A percentile compares a stretch with the other conserved stretches of the same genome.
phyloP scores from a whole-genome alignment of 2,797 vertebrate genomes.

The Centroberyx gerrardi region DNA sequence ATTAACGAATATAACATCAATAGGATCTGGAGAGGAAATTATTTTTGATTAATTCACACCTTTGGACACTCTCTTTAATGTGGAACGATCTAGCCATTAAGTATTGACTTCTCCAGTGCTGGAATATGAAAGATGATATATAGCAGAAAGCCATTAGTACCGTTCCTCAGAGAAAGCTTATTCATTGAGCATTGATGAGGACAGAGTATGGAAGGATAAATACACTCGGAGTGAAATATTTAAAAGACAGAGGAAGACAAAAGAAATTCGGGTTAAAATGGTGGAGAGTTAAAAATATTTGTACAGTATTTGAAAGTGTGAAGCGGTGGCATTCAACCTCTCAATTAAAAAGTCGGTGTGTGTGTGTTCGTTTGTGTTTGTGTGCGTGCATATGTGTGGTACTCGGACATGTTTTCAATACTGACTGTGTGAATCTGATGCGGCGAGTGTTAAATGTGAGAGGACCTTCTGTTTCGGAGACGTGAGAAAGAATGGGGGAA shows the following conservation, averaged over 20 bases:
- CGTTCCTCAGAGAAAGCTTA: conserved; percentile 52
- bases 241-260: conserved; percentile 33
- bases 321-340: conserved; percentile 38
- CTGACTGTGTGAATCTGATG: conserved; percentile 47
- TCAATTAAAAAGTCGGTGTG: conserved; percentile 26
- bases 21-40: neutral
- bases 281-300: conserved; percentile 27
- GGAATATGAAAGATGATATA: conserved; percentile 56
- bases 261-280: conserved; percentile 34
- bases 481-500: conserved; percentile 58
- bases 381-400: conserved; percentile 16
- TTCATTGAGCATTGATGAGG: conserved; percentile 56
- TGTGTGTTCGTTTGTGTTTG: neutral
- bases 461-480: conserved; percentile 61
- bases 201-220: conserved; percentile 34
- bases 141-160: conserved; percentile 55
- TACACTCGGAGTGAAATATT: conserved; percentile 28
- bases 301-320: conserved; percentile 1
- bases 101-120: conserved; percentile 40
- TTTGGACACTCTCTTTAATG: neutral
- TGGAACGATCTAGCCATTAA: conserved; percentile 34
- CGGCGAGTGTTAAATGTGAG: conserved; percentile 54
- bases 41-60: conserved; percentile 1
- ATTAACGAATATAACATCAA: neutral
- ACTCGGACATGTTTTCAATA: conserved; percentile 25